These are phyloP conservation scores for Dolichallabes microphthalmus DNA, from an alignment of 2,113 vertebrate species.

Conservation along the genomic window DNA sequence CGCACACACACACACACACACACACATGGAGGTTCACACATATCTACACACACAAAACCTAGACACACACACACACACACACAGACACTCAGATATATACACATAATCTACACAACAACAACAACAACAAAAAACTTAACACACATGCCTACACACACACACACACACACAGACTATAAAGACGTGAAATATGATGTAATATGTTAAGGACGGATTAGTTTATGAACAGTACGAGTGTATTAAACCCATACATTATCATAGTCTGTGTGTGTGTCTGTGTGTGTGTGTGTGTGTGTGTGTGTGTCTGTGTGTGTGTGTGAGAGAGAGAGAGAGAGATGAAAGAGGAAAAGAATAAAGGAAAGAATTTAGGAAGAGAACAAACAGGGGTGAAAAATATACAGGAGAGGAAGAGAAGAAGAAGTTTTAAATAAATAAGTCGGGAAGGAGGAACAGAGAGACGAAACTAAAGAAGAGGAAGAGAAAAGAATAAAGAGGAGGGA, in stretches of 20 bases:
- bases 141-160: not conserved
- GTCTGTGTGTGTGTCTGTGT: not conserved
- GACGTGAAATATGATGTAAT: constrained; percentile 35
- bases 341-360: no score
- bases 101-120: no score
- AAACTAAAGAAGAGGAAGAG: not conserved
- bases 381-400: no score
- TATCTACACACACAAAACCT: no score
- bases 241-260: constrained; percentile 34
- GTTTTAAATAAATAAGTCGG: not conserved
- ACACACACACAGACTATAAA: not conserved
- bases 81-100: not conserved
- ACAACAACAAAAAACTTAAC: not conserved
- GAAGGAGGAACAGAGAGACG: not conserved
- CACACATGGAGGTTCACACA: no score
- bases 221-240: constrained; percentile 16
- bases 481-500: not conserved
- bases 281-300: not conserved
- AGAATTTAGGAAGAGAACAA: not conserved
- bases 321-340: no score
- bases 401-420: no score
- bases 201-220: constrained; percentile 32
- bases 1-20: not conserved
- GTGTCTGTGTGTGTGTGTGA: no score
- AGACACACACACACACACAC: not conserved